Evolutionary conservation across 23 tunicate genomes (phyloP).

Genomic region (Trididemnum nubilum): DNA sequence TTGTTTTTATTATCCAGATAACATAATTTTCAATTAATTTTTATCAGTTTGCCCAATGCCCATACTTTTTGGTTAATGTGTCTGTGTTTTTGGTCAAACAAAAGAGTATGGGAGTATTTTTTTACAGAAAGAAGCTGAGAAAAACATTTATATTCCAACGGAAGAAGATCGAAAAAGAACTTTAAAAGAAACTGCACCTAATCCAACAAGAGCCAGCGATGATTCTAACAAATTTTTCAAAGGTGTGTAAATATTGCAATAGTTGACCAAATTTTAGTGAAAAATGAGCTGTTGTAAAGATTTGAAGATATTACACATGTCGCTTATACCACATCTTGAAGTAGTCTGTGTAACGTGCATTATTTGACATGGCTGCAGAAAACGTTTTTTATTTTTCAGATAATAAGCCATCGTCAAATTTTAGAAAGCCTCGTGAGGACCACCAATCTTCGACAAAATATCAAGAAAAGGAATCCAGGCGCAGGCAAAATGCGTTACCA

Average conservation of each 20-base stretch:
- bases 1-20: background rate
- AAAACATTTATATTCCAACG: slow-evolving; percentile 70
- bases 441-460: background rate
- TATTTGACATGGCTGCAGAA: too few relatives aligned
- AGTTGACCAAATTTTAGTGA: background rate
- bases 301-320: background rate
- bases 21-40: too few relatives aligned
- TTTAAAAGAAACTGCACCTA: slow-evolving; percentile 91
- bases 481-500: too few relatives aligned
- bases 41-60: too few relatives aligned
- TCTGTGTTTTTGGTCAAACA: too few relatives aligned
- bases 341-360: too few relatives aligned
- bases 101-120: background rate
- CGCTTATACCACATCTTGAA: too few relatives aligned
- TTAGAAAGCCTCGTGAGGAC: background rate
- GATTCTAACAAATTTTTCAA: background rate
- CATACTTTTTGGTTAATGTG: too few relatives aligned
- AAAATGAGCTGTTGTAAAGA: background rate
- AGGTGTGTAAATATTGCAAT: slow-evolving; percentile 7
- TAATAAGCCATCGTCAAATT: background rate
- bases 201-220: background rate
- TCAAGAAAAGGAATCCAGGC: slow-evolving; percentile 11
- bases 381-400: too few relatives aligned
- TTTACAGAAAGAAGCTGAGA: slow-evolving; percentile 44
- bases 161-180: slow-evolving; percentile 92